A percentile compares a stretch with the other conserved stretches of the same genome.
Evolutionary conservation across 2,113 vertebrate genomes (phyloP).

Genomic region (Grallaria varia): DNA sequence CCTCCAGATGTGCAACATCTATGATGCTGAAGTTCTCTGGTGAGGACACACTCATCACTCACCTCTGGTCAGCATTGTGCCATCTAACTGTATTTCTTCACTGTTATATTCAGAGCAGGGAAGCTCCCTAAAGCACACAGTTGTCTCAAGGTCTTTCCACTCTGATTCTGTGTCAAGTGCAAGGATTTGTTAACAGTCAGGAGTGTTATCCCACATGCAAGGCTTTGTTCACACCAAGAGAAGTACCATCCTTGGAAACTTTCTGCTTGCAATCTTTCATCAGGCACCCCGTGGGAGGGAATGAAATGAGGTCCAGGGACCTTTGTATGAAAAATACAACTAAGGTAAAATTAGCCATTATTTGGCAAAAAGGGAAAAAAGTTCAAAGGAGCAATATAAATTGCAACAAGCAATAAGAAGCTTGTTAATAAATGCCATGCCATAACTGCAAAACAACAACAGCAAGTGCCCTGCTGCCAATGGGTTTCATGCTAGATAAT

Average conservation of each 20-base stretch:
- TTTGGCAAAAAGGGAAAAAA: not conserved
- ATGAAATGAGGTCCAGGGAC: fast-evolving
- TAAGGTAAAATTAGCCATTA: not conserved
- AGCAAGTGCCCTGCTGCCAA: not conserved
- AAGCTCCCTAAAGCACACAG: not conserved
- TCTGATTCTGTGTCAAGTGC: not conserved
- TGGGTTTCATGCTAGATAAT: not conserved
- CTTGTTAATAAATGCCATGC: not conserved
- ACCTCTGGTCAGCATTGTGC: fast-evolving
- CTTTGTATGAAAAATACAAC: not conserved
- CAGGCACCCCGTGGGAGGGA: not conserved
- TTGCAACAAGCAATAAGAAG: not conserved
- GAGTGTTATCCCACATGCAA: not conserved
- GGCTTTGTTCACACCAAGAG: not conserved
- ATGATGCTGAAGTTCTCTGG: not conserved
- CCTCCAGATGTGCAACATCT: not conserved
- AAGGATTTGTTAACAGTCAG: not conserved
- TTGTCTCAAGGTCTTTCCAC: not conserved
- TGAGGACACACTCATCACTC: not conserved
- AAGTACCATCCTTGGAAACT: not conserved
- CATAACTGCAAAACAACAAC: not conserved
- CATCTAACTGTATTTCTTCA: not conserved
- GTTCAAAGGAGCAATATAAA: not conserved
- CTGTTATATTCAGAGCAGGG: not conserved
- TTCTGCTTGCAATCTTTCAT: not conserved